Conservation (phyloP, 2,113 vertebrate genomes). For the Carollia perspicillata region DNA sequence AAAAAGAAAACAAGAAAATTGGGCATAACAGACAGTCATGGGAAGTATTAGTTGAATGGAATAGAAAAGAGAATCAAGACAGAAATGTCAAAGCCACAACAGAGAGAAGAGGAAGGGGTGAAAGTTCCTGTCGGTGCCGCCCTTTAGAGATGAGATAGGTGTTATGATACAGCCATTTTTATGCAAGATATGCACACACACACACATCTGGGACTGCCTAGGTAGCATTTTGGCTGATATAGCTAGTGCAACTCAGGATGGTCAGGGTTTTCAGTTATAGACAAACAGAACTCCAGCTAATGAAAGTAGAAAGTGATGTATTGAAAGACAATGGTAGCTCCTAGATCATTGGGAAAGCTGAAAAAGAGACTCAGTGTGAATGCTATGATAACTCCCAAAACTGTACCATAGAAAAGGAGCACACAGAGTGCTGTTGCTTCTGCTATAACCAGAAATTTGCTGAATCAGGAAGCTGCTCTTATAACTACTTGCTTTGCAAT, state of each 20-base stretch:
- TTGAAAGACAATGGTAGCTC: background rate
- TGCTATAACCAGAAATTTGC: background rate
- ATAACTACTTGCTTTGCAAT: background rate
- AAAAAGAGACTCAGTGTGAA: background rate
- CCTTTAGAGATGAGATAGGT: background rate
- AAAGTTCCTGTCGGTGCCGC: background rate
- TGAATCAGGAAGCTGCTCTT: background rate
- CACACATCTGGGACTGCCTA: background rate
- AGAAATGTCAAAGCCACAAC: background rate
- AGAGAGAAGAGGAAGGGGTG: background rate
- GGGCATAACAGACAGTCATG: background rate
- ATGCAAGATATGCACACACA: background rate
- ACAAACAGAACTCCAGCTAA: slow-evolving; percentile 34
- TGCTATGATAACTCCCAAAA: background rate
- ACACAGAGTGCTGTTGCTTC: background rate
- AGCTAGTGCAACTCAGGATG: background rate
- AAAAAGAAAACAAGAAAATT: background rate
- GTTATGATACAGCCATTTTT: background rate
- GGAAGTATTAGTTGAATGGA: background rate
- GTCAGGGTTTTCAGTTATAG: background rate
- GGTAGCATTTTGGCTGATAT: background rate
- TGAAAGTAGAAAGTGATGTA: slow-evolving; percentile 42
- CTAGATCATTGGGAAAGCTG: background rate
- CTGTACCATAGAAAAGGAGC: background rate
- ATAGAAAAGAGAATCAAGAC: background rate